Conservation (phyloP, 2,797 vertebrate species). For the Cossypha caffra region DNA sequence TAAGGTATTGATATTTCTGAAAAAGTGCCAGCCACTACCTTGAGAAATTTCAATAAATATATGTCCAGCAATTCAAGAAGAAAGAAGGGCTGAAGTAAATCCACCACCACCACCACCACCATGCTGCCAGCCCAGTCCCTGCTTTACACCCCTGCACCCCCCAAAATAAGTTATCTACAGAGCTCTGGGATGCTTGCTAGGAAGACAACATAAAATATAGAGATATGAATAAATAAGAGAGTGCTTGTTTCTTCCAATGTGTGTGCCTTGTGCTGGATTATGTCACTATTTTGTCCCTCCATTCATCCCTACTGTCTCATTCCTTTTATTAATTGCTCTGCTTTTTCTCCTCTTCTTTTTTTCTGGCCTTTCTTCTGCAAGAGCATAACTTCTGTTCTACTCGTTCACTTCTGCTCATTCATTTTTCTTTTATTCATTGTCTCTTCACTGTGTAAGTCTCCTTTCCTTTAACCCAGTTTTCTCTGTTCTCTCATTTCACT, state of each 20-base stretch:
- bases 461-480: background rate
- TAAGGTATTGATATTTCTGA: background rate
- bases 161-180: background rate
- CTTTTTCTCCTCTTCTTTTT: background rate
- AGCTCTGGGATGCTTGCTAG: background rate
- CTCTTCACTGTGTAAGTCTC: background rate
- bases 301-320: conserved; percentile 13
- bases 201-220: background rate
- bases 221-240: conserved; percentile 6
- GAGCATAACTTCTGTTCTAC: background rate
- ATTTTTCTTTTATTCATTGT: conserved; percentile 4
- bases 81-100: background rate
- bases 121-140: background rate
- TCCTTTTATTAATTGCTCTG: conserved; percentile 28
- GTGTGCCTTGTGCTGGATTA: background rate
- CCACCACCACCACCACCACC: background rate
- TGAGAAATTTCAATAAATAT: background rate
- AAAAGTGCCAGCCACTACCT: background rate
- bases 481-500: background rate
- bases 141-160: background rate
- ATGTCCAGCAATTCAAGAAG: background rate
- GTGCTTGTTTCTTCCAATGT: background rate
- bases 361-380: background rate
- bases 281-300: background rate
- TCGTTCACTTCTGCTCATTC: background rate